A percentile compares a stretch with the other conserved stretches of the same genome.
These are phyloP conservation scores for Anguilla anguilla DNA, from an alignment of 2,797 vertebrate species.

Conservation along the genomic window DNA sequence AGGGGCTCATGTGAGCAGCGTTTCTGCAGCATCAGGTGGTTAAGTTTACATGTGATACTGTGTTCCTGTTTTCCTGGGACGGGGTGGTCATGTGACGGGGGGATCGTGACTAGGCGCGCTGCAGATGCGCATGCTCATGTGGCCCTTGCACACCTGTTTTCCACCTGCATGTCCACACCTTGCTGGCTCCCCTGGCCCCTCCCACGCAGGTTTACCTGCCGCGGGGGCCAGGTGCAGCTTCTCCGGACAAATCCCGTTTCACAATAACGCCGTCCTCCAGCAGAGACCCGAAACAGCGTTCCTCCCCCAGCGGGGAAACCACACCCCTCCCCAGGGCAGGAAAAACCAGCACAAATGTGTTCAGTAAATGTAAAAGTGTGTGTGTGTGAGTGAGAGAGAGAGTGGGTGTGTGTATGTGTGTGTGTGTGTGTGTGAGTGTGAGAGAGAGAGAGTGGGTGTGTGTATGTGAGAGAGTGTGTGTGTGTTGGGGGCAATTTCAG, in stretches of 20 bases:
- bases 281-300: not conserved
- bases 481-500: not conserved
- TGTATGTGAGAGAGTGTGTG: not conserved
- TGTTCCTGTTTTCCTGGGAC: not conserved
- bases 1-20: not conserved
- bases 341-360: too few relatives aligned
- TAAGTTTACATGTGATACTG: not conserved
- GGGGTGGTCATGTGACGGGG: not conserved
- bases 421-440: too few relatives aligned
- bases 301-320: too few relatives aligned
- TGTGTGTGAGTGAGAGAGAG: not conserved
- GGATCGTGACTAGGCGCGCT: not conserved
- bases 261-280: not conserved
- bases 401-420: too few relatives aligned
- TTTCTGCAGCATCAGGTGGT: not conserved
- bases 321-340: too few relatives aligned
- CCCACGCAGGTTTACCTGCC: not conserved
- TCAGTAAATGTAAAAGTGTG: not conserved
- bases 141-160: not conserved
- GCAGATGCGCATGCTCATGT: not conserved
- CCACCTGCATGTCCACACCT: not conserved
- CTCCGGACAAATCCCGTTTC: not conserved
- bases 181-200: not conserved
- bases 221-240: not conserved
- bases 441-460: not conserved